phyloP scores from a whole-genome alignment of 2,797 vertebrate species.

The Taenioides sp. region DNA sequence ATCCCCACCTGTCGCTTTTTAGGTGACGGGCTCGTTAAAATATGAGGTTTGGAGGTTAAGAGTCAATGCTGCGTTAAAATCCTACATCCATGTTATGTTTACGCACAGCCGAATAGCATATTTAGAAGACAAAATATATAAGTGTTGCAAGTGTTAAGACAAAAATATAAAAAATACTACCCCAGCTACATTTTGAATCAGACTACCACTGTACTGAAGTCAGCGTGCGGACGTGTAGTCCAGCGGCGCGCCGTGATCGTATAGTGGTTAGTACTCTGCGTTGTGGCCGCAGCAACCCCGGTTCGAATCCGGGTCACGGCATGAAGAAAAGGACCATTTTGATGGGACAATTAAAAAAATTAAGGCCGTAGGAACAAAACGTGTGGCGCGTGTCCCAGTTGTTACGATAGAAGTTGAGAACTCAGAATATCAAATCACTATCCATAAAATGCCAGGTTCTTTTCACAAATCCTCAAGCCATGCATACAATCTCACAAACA shows the following conservation, averaged over 20 bases:
- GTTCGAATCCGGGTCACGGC: slow-evolving; percentile 45
- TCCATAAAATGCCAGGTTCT: too few relatives aligned
- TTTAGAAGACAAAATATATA: too few relatives aligned
- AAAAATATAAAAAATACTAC: too few relatives aligned
- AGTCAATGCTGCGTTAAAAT: too few relatives aligned
- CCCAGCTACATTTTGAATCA: too few relatives aligned
- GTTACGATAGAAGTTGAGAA: too few relatives aligned
- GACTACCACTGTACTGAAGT: neutral
- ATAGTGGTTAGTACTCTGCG: slow-evolving; percentile 55
- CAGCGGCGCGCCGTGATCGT: slow-evolving; percentile 37
- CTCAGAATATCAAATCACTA: too few relatives aligned
- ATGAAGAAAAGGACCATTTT: neutral
- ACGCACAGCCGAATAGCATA: neutral
- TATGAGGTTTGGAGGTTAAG: neutral
- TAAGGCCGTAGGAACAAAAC: too few relatives aligned
- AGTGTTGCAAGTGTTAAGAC: too few relatives aligned
- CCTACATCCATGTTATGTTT: neutral
- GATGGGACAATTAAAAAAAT: neutral
- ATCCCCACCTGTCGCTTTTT: slow-evolving; percentile 31
- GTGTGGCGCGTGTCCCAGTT: too few relatives aligned
- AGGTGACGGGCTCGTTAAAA: neutral
- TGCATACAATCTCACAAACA: too few relatives aligned
- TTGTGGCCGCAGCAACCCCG: slow-evolving; percentile 49
- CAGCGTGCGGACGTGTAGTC: neutral
- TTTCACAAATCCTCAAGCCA: too few relatives aligned